Base-by-base conservation (phyloP, 1,140 invertebrate species). In the Scaptodrosophila lebanonensis region DNA sequence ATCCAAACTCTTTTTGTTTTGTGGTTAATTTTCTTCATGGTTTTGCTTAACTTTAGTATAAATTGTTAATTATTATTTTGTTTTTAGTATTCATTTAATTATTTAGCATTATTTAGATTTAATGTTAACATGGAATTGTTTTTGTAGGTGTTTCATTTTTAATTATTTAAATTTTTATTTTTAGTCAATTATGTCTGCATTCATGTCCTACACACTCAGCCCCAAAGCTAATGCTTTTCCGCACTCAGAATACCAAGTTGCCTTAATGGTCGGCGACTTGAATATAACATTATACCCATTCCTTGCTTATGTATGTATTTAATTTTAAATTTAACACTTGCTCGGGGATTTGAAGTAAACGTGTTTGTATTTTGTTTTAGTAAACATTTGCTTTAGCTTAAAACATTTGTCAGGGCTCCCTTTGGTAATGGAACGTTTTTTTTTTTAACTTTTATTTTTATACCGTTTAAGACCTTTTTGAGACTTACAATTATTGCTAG, bases 111-210 rank as follows among this genome's bases (percentile, higher is more conserved):
- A 77, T 76, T 85, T 85, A 85, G 79, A 71, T 79, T 71, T 83
- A 85, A 85, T 85, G 76, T 85, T 85, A 85, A 85, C 83, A 85
- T 85, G 69, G 67, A 83, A 83, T 85, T 85, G 83, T 77, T 82
- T 76, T 77, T 70, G 68, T 71, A 82, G 76, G 75, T 73, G 67
- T 83, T 76, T 64, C 65, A 48, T 48, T 60, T 69, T 61, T 56
- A 66, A 66, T 56, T 56, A 15, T 82, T 72, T 75, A 66, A 60
- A 38, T 58, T 82, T 71, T 82, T 70, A 57, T 50, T 61, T 62
- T 76, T 44, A 76, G 66, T 39, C 66, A 83, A 70, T 70, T 63
- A 64, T 52, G 33, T 52, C 50, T 48, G 16, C 36, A 43, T 18
- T 9, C 15, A 32, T 54, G 17, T 29, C 39, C 36, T 49, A n/a